Conservation (phyloP, 1,140 invertebrate genomes). For the Melipona quadrifasciata region DNA sequence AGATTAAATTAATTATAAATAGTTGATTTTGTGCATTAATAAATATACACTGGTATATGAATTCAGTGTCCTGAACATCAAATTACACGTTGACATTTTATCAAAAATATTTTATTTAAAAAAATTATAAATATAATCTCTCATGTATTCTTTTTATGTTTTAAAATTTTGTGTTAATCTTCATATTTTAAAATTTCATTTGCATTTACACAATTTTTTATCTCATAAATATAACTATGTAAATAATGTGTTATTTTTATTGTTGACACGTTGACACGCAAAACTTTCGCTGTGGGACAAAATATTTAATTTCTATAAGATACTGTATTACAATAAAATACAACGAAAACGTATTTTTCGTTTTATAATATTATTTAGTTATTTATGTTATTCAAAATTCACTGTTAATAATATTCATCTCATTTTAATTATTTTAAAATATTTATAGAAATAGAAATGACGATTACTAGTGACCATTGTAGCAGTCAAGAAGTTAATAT, state of each 20-base stretch:
- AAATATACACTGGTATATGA: neutral
- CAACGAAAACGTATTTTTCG: too few species aligned
- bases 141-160: neutral
- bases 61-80: neutral
- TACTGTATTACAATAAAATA: too few species aligned
- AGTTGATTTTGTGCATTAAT: neutral
- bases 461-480: too few species aligned
- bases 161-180: neutral
- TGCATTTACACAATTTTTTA: neutral
- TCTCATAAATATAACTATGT: neutral
- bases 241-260: neutral
- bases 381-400: too few species aligned
- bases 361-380: too few species aligned
- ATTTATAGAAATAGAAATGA: too few species aligned
- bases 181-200: neutral
- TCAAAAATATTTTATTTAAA: slow-evolving; percentile 28
- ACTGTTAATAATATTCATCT: too few species aligned
- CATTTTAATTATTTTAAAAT: too few species aligned
- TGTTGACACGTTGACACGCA: neutral
- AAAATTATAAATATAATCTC: slow-evolving; percentile 19
- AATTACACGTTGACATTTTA: neutral
- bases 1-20: neutral
- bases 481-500: too few species aligned
- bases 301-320: too few species aligned
- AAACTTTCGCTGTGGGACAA: too few species aligned